Base-by-base conservation (phyloP, 2,888 invertebrate genomes). In the Polymixis flavicincta region DNA sequence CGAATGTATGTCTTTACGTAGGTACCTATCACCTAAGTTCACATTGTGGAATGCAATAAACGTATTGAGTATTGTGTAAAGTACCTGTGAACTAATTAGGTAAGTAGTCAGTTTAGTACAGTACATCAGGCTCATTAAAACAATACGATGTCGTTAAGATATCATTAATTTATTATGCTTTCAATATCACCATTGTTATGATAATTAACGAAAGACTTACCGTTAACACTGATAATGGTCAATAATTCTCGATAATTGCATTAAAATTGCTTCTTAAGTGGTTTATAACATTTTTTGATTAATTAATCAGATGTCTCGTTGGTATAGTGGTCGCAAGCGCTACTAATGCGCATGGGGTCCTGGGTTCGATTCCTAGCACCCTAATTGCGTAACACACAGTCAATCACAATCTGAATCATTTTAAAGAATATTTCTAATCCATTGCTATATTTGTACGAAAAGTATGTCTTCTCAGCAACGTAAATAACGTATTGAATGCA, bases 161-260 rank as follows among this genome's bases (percentile, higher is more conserved):
- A 32, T 63, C 6, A 37, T 50, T 55, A 19, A 37, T 63, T 75
- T 19, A n/a, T 74, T 25, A 63, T 42, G n/a, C 19, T 55, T 55
- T 28, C 37, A 74, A 55, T 75, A 63, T 50, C n/a, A 9, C 63
- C n/a, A 64, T 57, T 64, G 48, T 76, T 42, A 42, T 14, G 37
- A 63, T 55, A 28, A 75, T 55, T 63, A 42, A 50, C 1, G 55
- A 19, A 8, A 19, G 45, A 19, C 11, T 50, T 28, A 54, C 9
- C 3, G 14, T 32, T 22, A 8, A 25, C 45, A 25, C 8, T 42
- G 19, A 60, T 61, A 54, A 37, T 22, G 11, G 1, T 32, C 42
- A 14, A 6, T 52, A 13, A 14, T 60, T 52, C 28, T 45, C 17
- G 25, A 45, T 61, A 48, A 73, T 61, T 74, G 25, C 60, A 48